A percentile compares a stretch with the other conserved stretches of the same genome.
These are phyloP conservation scores for Dromas ardeola DNA, from an alignment of 2,113 vertebrate genomes.

Conservation along the genomic window DNA sequence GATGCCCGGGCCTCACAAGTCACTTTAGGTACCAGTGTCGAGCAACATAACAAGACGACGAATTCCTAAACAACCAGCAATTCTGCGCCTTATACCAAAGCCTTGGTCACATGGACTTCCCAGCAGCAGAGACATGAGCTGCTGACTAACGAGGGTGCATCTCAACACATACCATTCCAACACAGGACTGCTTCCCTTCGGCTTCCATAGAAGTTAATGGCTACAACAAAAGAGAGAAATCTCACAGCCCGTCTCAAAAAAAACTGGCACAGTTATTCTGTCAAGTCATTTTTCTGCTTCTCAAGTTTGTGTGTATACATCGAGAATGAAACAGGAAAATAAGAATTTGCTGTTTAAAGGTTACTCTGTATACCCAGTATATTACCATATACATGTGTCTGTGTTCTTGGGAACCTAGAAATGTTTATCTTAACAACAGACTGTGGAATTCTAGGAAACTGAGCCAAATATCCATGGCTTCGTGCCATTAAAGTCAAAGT, in stretches of 20 bases:
- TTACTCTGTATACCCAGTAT: neutral
- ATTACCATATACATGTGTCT: conserved; percentile 6
- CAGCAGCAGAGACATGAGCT: neutral
- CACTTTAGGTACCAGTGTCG: neutral
- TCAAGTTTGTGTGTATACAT: neutral
- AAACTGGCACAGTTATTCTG: neutral
- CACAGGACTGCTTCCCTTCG: neutral
- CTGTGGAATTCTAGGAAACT: conserved; percentile 34
- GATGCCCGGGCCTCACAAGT: neutral
- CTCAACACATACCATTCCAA: neutral
- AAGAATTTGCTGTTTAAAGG: neutral
- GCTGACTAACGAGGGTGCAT: neutral
- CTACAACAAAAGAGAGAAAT: neutral
- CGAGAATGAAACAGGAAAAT: neutral
- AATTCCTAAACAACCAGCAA: neutral
- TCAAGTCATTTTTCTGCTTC: neutral
- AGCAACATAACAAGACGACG: neutral
- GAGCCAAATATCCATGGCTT: conserved; percentile 39
- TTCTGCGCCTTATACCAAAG: neutral
- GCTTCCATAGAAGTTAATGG: neutral
- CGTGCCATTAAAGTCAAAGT: conserved; percentile 56
- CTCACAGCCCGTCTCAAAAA: neutral
- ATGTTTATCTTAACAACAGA: conserved; percentile 67
- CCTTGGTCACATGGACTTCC: neutral
- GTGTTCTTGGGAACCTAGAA: conserved; percentile 49